Conservation (phyloP, 2,888 invertebrate genomes). For the Platycnemis pennipes region DNA sequence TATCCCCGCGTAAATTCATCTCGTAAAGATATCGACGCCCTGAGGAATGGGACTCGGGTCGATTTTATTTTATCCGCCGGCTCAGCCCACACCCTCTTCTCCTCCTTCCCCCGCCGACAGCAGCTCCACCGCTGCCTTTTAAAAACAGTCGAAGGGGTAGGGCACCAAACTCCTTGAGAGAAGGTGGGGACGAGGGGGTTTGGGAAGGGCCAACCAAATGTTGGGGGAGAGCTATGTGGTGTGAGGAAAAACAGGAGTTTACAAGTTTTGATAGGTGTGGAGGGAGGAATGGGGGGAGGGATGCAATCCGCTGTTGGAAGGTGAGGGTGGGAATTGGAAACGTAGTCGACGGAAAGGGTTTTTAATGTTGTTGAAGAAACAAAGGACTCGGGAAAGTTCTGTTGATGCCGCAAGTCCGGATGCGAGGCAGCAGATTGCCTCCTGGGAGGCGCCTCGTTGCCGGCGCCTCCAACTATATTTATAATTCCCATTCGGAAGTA, state of each 20-base stretch:
- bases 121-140: constrained; percentile 51
- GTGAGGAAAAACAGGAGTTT: constrained; percentile 3
- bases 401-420: constrained; percentile 19
- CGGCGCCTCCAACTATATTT: constrained; percentile 42
- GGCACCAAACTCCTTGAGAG: constrained; percentile 11
- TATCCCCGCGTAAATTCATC: constrained; percentile 52
- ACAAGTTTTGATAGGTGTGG: neutral
- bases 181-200: neutral
- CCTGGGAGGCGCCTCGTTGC: constrained; percentile 31
- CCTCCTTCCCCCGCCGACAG: neutral
- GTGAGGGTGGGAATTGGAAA: neutral
- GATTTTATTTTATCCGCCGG: constrained; percentile 33
- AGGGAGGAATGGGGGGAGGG: neutral
- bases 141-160: constrained; percentile 40
- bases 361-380: constrained; percentile 45
- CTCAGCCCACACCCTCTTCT: neutral
- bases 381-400: constrained; percentile 25
- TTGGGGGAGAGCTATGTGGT: neutral
- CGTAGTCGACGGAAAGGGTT: neutral
- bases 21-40: constrained; percentile 63
- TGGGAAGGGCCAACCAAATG: neutral
- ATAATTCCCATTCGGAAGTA: constrained; percentile 63
- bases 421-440: constrained; percentile 56
- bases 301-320: neutral
- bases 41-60: constrained; percentile 36